Evolutionary conservation across 2,888 invertebrate genomes (phyloP).

Genomic region (Morpho helenor): DNA sequence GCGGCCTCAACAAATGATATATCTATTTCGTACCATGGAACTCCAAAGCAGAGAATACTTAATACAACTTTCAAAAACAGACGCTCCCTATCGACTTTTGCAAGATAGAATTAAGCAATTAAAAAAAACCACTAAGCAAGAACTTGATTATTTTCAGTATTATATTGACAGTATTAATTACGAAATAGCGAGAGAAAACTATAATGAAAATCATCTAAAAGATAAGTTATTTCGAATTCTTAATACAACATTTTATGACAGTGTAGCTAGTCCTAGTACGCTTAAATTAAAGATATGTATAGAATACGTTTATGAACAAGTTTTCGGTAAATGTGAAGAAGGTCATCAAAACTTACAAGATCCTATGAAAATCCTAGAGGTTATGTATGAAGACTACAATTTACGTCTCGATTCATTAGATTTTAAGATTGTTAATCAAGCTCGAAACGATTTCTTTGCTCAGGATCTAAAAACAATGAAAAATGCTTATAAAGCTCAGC

Average conservation of each 20-base stretch:
- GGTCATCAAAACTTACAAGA: constrained; percentile 63
- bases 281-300: constrained; percentile 68
- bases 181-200: constrained; percentile 56
- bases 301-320: constrained; percentile 69
- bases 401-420: constrained; percentile 62
- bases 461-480: constrained; percentile 67
- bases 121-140: constrained; percentile 51
- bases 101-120: constrained; percentile 56
- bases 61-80: constrained; percentile 59
- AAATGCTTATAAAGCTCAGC: constrained; percentile 61
- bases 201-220: constrained; percentile 57
- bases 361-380: constrained; percentile 70
- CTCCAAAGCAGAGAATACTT: constrained; percentile 71
- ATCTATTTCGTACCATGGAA: constrained; percentile 66
- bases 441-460: constrained; percentile 60
- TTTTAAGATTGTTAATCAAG: constrained; percentile 64
- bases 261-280: constrained; percentile 59
- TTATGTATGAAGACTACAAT: constrained; percentile 69
- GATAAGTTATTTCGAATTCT: constrained; percentile 67
- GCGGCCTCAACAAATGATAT: constrained; percentile 58
- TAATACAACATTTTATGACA: constrained; percentile 60
- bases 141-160: constrained; percentile 66
- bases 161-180: constrained; percentile 58
- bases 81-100: constrained; percentile 49
- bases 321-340: constrained; percentile 70